A percentile compares a stretch with the other conserved stretches of the same genome.
phyloP scores from a whole-genome alignment of 2,888 invertebrate species.

The Folsomia candida region DNA sequence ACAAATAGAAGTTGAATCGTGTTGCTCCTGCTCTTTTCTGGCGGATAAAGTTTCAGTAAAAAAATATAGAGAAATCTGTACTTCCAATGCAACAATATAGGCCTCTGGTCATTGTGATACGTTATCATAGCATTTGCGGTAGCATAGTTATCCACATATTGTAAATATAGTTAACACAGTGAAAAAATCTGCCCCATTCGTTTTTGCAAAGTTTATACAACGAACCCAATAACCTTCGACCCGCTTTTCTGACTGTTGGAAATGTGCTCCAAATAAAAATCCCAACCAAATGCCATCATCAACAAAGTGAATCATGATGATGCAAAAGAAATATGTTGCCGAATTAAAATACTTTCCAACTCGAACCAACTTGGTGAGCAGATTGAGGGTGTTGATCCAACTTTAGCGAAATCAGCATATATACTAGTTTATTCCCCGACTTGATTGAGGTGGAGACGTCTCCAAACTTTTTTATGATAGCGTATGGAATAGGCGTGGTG shows the following conservation, averaged over 20 bases:
- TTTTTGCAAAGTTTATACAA: too few relatives aligned
- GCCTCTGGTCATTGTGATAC: too few relatives aligned
- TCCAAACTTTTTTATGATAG: neutral
- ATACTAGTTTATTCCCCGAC: neutral
- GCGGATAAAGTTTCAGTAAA: neutral
- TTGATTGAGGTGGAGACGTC: neutral
- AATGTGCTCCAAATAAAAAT: too few relatives aligned
- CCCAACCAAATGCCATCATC: too few relatives aligned
- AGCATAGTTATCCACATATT: too few relatives aligned
- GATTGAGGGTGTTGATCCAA: neutral
- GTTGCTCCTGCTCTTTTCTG: neutral
- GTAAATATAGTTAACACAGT: too few relatives aligned
- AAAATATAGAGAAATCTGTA: neutral
- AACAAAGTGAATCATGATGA: too few relatives aligned
- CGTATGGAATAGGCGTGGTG: neutral
- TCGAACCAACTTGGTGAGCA: neutral
- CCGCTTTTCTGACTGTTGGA: too few relatives aligned
- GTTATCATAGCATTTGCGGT: neutral
- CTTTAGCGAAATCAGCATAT: neutral
- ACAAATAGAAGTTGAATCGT: neutral
- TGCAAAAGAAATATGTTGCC: too few relatives aligned
- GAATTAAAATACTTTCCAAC: neutral
- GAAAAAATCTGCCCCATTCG: too few relatives aligned
- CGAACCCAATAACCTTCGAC: too few relatives aligned
- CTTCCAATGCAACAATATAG: neutral